Conservation (phyloP, 2,797 vertebrate genomes). For the Pampus argenteus region DNA sequence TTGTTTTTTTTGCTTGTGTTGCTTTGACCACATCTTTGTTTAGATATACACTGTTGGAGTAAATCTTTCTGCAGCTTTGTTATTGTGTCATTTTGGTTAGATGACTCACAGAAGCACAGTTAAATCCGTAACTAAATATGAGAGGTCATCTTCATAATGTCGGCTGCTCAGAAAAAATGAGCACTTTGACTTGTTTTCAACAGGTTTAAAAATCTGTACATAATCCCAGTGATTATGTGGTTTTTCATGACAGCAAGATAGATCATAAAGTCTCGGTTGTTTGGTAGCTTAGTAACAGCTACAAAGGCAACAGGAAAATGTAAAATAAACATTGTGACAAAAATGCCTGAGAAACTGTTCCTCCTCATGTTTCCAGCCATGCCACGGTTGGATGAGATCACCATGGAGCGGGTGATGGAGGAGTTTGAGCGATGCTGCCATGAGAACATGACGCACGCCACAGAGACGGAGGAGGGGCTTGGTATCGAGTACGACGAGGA, state of each 20-base stretch:
- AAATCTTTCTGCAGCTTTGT: not conserved
- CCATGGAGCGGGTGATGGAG: conserved; percentile 95
- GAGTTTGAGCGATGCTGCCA: conserved; percentile 93
- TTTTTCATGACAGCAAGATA: too few species aligned
- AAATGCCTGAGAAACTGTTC: accelerated
- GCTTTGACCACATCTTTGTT: conserved; percentile 6
- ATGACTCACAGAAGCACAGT: not conserved
- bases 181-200: not conserved
- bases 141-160: not conserved
- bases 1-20: not conserved
- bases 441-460: conserved; percentile 96
- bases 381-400: conserved; percentile 90
- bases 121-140: conserved; percentile 7
- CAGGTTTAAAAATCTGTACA: too few species aligned
- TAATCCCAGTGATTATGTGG: too few species aligned
- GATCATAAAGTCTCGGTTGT: too few species aligned
- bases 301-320: not conserved
- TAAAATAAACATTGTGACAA: not conserved
- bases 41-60: not conserved
- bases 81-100: not conserved
- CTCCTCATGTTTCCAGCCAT: conserved; percentile 79
- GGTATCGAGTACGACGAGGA: conserved; percentile 99
- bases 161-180: not conserved
- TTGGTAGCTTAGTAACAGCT: too few species aligned
- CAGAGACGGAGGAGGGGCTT: conserved; percentile 95